phyloP scores from a whole-genome alignment of 2,113 vertebrate genomes.

The Oryzias curvinotus region DNA sequence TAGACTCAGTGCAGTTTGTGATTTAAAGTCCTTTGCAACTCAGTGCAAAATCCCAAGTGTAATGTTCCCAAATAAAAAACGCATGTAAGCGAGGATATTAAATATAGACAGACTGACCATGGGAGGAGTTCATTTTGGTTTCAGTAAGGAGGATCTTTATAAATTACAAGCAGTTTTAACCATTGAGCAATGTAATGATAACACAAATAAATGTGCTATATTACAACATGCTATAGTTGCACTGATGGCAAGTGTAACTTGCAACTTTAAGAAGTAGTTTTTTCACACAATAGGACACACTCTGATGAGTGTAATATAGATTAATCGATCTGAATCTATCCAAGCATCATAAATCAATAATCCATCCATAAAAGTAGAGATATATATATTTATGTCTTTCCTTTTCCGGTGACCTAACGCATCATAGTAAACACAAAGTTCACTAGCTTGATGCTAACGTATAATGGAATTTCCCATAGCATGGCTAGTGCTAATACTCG shows the following conservation, averaged over 20 bases:
- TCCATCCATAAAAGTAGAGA: no score
- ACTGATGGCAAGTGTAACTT: constrained; percentile 12
- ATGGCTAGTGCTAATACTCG: no score
- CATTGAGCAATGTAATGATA: constrained; percentile 17
- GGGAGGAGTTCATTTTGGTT: constrained; percentile 42
- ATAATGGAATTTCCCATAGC: no score
- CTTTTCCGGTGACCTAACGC: no score
- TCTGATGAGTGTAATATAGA: no score
- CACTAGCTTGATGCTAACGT: no score
- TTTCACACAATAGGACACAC: no score
- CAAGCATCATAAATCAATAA: no score
- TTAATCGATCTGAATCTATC: no score
- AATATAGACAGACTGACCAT: constrained; percentile 49
- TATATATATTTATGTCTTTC: no score
- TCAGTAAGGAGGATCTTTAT: constrained; percentile 24
- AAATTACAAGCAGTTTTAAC: constrained; percentile 39
- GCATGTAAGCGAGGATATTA: constrained; percentile 43
- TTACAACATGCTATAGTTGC: constrained; percentile 4
- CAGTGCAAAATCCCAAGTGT: constrained; percentile 30
- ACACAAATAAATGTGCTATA: constrained; percentile 44
- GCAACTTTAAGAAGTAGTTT: constrained; percentile 12
- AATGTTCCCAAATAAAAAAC: constrained; percentile 49
- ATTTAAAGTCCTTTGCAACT: constrained; percentile 27
- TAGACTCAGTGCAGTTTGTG: constrained; percentile 46
- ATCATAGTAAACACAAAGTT: no score